Evolutionary conservation across 2,888 invertebrate genomes (phyloP).

Genomic region (Dynastes tityus): DNA sequence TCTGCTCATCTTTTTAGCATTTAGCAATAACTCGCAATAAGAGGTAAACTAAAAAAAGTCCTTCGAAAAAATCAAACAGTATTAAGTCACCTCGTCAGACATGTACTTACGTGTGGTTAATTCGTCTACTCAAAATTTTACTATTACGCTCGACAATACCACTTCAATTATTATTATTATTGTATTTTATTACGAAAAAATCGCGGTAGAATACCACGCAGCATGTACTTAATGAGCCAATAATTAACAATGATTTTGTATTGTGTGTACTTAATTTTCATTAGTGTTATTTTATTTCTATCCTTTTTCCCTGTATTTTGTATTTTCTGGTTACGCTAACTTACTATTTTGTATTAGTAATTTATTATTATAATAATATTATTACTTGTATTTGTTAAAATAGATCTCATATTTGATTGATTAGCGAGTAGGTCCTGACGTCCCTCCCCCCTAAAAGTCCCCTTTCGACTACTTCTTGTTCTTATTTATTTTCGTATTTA

Average conservation of each 20-base stretch:
- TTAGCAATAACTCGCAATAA: constrained; percentile 74
- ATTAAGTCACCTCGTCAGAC: constrained; percentile 62
- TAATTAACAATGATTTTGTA: constrained; percentile 11
- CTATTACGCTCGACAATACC: constrained; percentile 29
- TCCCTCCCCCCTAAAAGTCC: not conserved
- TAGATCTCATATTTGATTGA: constrained; percentile 36
- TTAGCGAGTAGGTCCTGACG: constrained; percentile 36
- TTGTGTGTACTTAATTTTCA: constrained; percentile 30
- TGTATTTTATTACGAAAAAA: constrained; percentile 4
- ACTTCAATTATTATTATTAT: not conserved
- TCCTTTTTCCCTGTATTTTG: constrained; percentile 24
- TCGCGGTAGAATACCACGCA: constrained; percentile 18
- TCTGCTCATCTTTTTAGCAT: constrained; percentile 68
- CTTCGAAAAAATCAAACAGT: constrained; percentile 64
- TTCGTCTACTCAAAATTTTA: constrained; percentile 21
- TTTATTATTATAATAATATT: constrained; percentile 25
- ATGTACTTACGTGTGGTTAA: constrained; percentile 49
- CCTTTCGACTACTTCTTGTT: constrained; percentile 10
- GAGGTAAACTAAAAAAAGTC: constrained; percentile 12
- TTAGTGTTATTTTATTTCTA: constrained; percentile 1
- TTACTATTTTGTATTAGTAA: constrained; percentile 32
- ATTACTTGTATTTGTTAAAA: constrained; percentile 36
- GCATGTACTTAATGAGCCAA: constrained; percentile 24
- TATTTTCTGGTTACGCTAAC: constrained; percentile 14
- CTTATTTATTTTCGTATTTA: constrained; percentile 25